Conservation (phyloP, 2,888 invertebrate species). For the Eupithecia dodoneata region DNA sequence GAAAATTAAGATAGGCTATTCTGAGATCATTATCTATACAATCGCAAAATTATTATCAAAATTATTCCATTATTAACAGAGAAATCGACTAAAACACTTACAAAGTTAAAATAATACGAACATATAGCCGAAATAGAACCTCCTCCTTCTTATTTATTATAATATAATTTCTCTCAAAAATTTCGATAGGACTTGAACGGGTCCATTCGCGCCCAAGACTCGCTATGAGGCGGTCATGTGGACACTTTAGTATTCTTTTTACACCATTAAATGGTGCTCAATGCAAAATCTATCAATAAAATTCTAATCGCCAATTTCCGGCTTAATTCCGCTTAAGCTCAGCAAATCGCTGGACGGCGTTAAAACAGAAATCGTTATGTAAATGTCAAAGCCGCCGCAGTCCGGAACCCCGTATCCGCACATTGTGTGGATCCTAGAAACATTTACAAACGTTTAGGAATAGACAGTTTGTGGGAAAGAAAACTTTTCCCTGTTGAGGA, state of each 20-base stretch:
- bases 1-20: too few relatives aligned
- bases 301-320: conserved; percentile 31
- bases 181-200: neutral
- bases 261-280: neutral
- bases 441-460: conserved; percentile 43
- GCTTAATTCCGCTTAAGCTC: conserved; percentile 22
- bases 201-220: too few relatives aligned
- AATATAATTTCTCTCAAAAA: neutral
- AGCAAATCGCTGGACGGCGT: conserved; percentile 28
- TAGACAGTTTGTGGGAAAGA: conserved; percentile 34
- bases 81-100: too few relatives aligned
- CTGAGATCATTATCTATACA: too few relatives aligned
- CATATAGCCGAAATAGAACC: too few relatives aligned
- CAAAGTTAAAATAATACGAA: too few relatives aligned
- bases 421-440: conserved; percentile 75
- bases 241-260: neutral
- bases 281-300: conserved; percentile 11
- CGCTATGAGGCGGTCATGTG: too few relatives aligned
- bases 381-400: conserved; percentile 51
- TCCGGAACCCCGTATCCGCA: conserved; percentile 78
- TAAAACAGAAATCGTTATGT: conserved; percentile 39
- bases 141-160: too few relatives aligned
- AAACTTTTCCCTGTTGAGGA: conserved; percentile 24
- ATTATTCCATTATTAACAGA: too few relatives aligned
- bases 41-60: too few relatives aligned